Evolutionary conservation across 2,113 vertebrate species (phyloP).

Genomic region (Heterotilapia buettikoferi): DNA sequence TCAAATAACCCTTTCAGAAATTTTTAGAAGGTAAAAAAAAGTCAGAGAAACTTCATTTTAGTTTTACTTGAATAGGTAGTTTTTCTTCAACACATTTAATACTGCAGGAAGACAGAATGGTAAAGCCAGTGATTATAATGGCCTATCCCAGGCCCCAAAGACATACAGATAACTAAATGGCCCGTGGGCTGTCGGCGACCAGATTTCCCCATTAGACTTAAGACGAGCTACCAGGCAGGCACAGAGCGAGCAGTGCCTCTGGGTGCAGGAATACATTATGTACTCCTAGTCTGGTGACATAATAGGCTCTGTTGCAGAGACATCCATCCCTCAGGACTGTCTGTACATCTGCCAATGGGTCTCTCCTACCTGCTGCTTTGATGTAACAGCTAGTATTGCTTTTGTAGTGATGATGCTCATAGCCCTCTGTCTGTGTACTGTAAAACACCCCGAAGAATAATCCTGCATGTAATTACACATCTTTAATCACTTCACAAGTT

Average conservation of each 20-base stretch:
- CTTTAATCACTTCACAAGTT: not conserved
- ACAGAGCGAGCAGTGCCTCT: not conserved
- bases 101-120: not conserved
- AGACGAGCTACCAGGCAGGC: not conserved
- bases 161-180: not conserved
- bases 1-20: not conserved
- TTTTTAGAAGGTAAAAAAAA: fast-evolving
- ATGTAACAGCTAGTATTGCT: not conserved
- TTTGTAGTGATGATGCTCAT: not conserved
- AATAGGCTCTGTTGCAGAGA: not conserved
- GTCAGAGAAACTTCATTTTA: not conserved
- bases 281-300: not conserved
- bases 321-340: not conserved
- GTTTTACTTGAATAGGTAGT: not conserved
- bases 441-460: not conserved
- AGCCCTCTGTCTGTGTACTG: not conserved
- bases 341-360: not conserved
- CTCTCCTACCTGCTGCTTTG: not conserved
- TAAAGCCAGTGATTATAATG: not conserved
- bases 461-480: not conserved
- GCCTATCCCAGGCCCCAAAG: not conserved
- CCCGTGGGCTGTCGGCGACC: not conserved
- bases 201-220: not conserved
- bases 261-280: not conserved
- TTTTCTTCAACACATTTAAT: not conserved